These are phyloP conservation scores for Epinotia ramella DNA, from an alignment of 2,888 invertebrate species.

Conservation along the genomic window DNA sequence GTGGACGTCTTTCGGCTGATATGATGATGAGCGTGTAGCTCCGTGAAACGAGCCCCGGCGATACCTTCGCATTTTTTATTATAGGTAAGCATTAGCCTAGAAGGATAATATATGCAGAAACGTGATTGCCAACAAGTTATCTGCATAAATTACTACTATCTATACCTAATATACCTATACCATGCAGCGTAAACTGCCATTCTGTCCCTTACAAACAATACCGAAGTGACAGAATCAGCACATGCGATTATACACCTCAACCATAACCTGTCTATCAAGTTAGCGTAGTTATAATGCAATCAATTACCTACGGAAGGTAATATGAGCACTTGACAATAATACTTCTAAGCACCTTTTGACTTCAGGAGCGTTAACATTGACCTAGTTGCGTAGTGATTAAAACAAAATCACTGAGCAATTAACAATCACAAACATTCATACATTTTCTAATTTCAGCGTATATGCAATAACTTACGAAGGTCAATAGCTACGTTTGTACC, in stretches of 20 bases:
- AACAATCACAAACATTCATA: conserved; percentile 36
- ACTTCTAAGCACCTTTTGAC: conserved; percentile 1
- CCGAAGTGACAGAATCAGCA: conserved; percentile 1
- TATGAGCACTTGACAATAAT: not conserved
- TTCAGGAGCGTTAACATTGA: conserved; percentile 18
- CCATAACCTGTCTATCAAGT: conserved; percentile 15
- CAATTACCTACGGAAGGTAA: conserved; percentile 8
- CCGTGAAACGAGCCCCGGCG: too few species aligned
- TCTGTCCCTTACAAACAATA: conserved; percentile 1
- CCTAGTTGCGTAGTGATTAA: conserved; percentile 36
- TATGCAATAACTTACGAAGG: conserved; percentile 29
- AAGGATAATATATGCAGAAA: conserved; percentile 5
- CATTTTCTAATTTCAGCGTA: conserved; percentile 34
- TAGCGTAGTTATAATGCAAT: not conserved
- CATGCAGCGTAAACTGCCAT: not conserved
- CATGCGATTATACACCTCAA: not conserved
- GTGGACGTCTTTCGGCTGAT: too few species aligned
- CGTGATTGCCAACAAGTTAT: conserved; percentile 5
- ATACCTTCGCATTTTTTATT: not conserved
- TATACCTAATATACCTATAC: not conserved
- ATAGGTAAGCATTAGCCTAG: not conserved
- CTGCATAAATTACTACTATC: not conserved
- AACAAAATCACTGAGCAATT: conserved; percentile 40
- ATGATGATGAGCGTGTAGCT: too few species aligned
- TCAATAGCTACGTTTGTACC: conserved; percentile 4